Evolutionary conservation across 2,113 vertebrate species (phyloP).

Genomic region (Panthera leo): DNA sequence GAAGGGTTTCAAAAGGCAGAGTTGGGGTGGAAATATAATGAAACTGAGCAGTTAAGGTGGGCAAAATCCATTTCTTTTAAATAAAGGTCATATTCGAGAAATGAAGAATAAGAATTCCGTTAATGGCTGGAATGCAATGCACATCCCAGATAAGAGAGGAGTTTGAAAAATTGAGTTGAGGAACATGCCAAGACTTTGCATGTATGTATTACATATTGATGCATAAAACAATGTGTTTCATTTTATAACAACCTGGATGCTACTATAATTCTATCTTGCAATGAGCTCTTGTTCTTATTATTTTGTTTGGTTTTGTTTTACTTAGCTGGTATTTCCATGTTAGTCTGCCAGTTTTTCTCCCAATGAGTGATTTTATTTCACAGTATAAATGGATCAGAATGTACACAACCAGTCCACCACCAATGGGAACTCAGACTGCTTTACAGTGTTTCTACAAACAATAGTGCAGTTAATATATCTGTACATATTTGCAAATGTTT

Average conservation of each 20-base stretch:
- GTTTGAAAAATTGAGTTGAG: neutral
- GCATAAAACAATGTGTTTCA: neutral
- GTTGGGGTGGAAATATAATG: neutral
- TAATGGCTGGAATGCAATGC: neutral
- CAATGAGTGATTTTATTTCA: neutral
- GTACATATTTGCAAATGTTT: neutral
- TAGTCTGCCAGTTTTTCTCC: neutral
- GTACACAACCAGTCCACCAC: neutral
- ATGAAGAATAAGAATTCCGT: neutral
- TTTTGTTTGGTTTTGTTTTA: neutral
- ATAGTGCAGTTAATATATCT: neutral
- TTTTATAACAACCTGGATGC: neutral
- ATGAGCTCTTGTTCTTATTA: neutral
- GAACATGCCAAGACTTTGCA: neutral
- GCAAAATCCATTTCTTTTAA: neutral
- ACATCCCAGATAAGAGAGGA: neutral
- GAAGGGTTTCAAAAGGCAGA: neutral
- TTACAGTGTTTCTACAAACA: neutral
- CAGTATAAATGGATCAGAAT: neutral
- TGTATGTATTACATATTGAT: neutral
- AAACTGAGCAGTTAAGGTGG: neutral
- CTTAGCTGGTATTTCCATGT: neutral
- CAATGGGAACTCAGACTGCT: neutral
- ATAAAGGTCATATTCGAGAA: neutral
- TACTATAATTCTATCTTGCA: neutral